phyloP scores from a whole-genome alignment of 2,888 invertebrate genomes.

The Pseudococcus jackbeardsleyi region DNA sequence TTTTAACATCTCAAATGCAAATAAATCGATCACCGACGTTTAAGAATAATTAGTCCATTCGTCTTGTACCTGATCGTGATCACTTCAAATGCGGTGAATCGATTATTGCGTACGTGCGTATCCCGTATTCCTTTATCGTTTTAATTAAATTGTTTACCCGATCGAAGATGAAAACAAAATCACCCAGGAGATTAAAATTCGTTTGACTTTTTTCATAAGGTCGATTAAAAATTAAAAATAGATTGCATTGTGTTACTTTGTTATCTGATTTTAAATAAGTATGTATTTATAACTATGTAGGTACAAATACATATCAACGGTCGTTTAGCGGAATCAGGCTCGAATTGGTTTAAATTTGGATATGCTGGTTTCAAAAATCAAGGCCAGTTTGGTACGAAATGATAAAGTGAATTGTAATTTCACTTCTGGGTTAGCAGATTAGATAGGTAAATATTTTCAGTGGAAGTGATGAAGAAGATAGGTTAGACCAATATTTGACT shows the following conservation, averaged over 20 bases:
- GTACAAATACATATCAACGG: constrained; percentile 13
- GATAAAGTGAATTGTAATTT: no score
- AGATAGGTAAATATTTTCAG: no score
- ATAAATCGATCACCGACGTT: neutral
- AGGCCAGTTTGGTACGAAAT: no score
- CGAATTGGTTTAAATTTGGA: neutral
- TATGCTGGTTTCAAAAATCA: neutral
- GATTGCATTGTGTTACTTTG: neutral
- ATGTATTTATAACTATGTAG: neutral
- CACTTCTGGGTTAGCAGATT: no score
- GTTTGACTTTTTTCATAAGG: constrained; percentile 21
- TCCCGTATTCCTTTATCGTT: neutral
- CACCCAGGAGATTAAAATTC: neutral
- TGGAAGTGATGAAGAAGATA: neutral
- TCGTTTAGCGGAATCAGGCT: neutral
- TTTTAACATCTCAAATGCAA: neutral
- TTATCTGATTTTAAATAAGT: neutral
- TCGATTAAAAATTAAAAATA: constrained; percentile 11
- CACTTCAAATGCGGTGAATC: neutral
- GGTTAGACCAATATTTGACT: neutral
- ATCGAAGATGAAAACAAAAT: constrained; percentile 19
- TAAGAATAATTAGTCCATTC: constrained; percentile 11
- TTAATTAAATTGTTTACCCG: neutral
- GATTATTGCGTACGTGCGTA: neutral
- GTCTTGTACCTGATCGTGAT: neutral